Conservation (phyloP, 2,797 vertebrate genomes). For the Notoglanidium macrostoma region DNA sequence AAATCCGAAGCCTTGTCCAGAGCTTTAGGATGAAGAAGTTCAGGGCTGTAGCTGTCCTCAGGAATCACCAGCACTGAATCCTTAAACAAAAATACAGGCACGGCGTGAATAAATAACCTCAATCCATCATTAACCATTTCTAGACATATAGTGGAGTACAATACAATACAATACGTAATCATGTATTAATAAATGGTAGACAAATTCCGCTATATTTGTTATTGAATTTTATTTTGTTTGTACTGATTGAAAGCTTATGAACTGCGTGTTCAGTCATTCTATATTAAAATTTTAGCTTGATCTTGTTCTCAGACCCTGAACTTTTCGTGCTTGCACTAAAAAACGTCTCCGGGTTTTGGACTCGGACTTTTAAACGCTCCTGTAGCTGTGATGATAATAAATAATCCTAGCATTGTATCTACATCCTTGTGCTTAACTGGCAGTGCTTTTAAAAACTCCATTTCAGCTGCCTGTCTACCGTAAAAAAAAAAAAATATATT, state of each 20-base stretch:
- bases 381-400: constrained; percentile 5
- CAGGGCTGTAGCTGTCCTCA: constrained; percentile 79
- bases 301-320: not conserved
- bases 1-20: constrained; percentile 87
- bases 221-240: too few species aligned
- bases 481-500: not conserved
- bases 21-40: constrained; percentile 78
- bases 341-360: not conserved
- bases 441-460: constrained; percentile 1
- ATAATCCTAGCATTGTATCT: not conserved
- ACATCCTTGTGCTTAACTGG: not conserved
- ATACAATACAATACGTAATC: too few species aligned
- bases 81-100: constrained; percentile 61
- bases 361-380: not conserved
- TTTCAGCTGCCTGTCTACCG: not conserved
- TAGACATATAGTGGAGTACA: too few species aligned
- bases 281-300: not conserved
- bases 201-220: too few species aligned
- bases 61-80: constrained; percentile 84
- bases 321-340: not conserved
- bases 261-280: not conserved
- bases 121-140: not conserved
- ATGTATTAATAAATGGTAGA: too few species aligned
- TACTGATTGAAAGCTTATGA: not conserved
- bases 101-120: not conserved